Base-by-base conservation (phyloP, 2,797 vertebrate species). In the Sebastes baramenuke region DNA sequence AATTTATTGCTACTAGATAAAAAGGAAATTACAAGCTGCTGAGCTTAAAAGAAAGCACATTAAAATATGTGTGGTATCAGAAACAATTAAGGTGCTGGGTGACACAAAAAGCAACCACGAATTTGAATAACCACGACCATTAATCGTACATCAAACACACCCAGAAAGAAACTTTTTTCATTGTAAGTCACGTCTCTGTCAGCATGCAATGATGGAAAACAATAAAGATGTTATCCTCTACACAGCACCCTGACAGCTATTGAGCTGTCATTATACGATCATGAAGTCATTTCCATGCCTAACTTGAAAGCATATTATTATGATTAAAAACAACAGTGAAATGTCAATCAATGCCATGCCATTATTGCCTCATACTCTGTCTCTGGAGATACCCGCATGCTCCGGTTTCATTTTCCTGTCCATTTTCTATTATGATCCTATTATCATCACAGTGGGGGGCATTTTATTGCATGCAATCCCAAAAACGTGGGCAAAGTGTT, bases 241-340 rank as follows among this genome's bases (percentile, higher is more conserved):
- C 76, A 80, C 86, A 83, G 87, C 60, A 87, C 77, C 83, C 76
- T 93, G 93, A 93, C 94, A 92, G 93, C 93, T 87, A 89, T 89
- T 89, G 90, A 92, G 90, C 88, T 93, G 88, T 93, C 93, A 93
- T 93, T 90, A 92, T 90, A 93, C 34, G 87, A 93, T 93, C 91
- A 90, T 91, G 84, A 92, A 92, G 93, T 90, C 85, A 93, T 93
- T 94, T 93, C 90, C 87, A 92, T 87, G 91, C 82, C 88, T 88
- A 89, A 93, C 87, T 92, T 92, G 90, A 94, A 94, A 93, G 93
- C 88, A 77, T 90, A 92, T 91, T 88, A 95, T 94, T 94, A 94
- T 91, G 87, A 93, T 89, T 93, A 91, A 93, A 92, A 92, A 90
- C 82, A 93, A 91, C 79, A 90, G 88, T 58, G 82, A 92, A 90